Conservation (phyloP, 2,888 invertebrate genomes). For the Philaethria dido region DNA sequence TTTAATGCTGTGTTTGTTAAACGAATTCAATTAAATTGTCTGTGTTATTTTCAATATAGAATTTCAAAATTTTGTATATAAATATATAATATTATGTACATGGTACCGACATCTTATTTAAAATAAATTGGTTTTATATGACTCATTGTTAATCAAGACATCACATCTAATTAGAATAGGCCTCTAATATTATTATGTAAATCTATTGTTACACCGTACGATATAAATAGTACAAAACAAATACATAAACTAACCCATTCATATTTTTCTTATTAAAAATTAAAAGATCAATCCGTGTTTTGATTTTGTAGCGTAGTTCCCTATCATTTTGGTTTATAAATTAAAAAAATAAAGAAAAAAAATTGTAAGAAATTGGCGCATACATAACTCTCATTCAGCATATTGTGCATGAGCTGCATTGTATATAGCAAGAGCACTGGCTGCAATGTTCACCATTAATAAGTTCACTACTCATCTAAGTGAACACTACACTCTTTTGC, state of each 20-base stretch:
- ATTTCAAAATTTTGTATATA: constrained; percentile 43
- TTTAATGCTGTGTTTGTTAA: constrained; percentile 34
- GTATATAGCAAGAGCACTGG: constrained; percentile 73
- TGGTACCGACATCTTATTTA: constrained; percentile 36
- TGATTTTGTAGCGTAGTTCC: constrained; percentile 82
- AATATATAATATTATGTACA: constrained; percentile 35
- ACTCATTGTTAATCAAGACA: constrained; percentile 43
- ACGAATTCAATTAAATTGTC: constrained; percentile 26
- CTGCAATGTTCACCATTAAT: constrained; percentile 56
- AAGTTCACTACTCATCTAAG: constrained; percentile 46
- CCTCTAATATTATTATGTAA: constrained; percentile 34
- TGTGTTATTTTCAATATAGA: constrained; percentile 30
- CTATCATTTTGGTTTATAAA: constrained; percentile 47
- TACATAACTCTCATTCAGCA: constrained; percentile 49
- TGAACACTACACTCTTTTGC: constrained; percentile 75
- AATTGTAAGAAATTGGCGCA: constrained; percentile 41
- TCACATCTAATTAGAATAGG: constrained; percentile 41
- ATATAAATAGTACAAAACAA: constrained; percentile 52
- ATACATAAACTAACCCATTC: constrained; percentile 71
- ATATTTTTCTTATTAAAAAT: constrained; percentile 79
- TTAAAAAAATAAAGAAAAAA: not conserved
- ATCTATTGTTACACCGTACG: constrained; percentile 43
- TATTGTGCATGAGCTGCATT: constrained; percentile 75
- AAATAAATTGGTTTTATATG: constrained; percentile 37
- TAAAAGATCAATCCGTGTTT: constrained; percentile 80